These are phyloP conservation scores for Euglossa dilemma DNA, from an alignment of 1,140 invertebrate species.

Conservation along the genomic window DNA sequence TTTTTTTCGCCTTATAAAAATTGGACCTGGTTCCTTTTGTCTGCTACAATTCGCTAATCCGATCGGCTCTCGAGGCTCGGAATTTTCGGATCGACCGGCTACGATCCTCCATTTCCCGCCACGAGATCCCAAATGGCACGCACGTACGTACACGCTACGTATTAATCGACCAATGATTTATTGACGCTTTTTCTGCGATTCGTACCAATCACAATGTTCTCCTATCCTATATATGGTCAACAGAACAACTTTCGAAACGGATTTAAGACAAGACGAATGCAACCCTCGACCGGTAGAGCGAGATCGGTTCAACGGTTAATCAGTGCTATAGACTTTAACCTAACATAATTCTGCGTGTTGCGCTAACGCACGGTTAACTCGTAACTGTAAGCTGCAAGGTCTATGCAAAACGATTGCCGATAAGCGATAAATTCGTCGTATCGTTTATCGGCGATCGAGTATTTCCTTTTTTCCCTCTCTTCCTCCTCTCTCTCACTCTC, in stretches of 20 bases:
- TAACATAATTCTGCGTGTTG: background rate
- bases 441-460: constrained; percentile 9
- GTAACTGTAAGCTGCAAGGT: constrained; percentile 12
- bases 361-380: background rate
- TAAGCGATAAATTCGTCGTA: constrained; percentile 4
- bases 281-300: constrained; percentile 6
- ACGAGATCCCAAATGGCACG: constrained; percentile 14
- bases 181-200: constrained; percentile 35
- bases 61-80: background rate
- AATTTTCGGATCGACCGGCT: background rate
- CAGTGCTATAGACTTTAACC: constrained; percentile 6
- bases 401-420: background rate
- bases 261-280: constrained; percentile 25
- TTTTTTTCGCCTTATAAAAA: constrained; percentile 45
- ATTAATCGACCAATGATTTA: constrained; percentile 55
- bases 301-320: background rate
- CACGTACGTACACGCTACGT: constrained; percentile 33
- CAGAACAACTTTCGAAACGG: constrained; percentile 26
- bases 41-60: constrained; percentile 21
- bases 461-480: background rate
- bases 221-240: constrained; percentile 30
- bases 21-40: constrained; percentile 45
- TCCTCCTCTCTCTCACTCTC: too few relatives aligned
- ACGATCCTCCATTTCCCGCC: background rate
- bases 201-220: constrained; percentile 45